Evolutionary conservation across 2,113 vertebrate genomes (phyloP).

Genomic region (Catharus minimus): DNA sequence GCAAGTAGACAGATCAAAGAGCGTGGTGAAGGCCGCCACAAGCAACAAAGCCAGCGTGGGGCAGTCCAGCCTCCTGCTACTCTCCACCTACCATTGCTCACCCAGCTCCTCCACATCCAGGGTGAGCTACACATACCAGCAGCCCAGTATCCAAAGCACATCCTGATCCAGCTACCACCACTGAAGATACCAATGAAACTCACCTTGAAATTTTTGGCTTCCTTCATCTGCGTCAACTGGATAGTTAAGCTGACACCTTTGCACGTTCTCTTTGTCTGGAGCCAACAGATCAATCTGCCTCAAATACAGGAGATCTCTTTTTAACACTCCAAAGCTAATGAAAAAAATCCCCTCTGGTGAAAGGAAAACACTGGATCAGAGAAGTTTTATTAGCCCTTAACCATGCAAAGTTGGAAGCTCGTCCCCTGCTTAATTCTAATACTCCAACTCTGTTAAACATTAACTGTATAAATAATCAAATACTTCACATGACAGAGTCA

Average conservation of each 20-base stretch:
- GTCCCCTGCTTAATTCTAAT: constrained; percentile 52
- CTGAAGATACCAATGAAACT: neutral
- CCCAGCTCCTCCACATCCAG: fast-evolving
- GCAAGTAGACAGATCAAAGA: fast-evolving
- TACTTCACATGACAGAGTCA: constrained; percentile 57
- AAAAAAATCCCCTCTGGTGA: constrained; percentile 43
- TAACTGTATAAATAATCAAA: constrained; percentile 68
- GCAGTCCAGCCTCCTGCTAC: neutral
- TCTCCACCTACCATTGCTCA: fast-evolving
- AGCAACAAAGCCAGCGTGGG: fast-evolving
- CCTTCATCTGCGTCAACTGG: neutral
- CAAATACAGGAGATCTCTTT: constrained; percentile 27
- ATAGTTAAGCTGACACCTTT: neutral
- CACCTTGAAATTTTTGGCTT: neutral
- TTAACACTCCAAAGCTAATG: constrained; percentile 52
- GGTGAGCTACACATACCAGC: neutral
- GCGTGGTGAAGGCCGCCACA: fast-evolving
- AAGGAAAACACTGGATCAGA: constrained; percentile 49
- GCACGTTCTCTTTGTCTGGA: constrained; percentile 12
- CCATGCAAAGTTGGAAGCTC: constrained; percentile 47
- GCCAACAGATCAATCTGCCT: constrained; percentile 45
- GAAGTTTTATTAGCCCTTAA: constrained; percentile 54
- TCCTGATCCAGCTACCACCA: neutral
- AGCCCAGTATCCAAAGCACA: neutral
- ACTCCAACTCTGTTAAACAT: constrained; percentile 62